Evolutionary conservation across 1,140 invertebrate genomes (phyloP).

Genomic region (Apolygus lucorum): DNA sequence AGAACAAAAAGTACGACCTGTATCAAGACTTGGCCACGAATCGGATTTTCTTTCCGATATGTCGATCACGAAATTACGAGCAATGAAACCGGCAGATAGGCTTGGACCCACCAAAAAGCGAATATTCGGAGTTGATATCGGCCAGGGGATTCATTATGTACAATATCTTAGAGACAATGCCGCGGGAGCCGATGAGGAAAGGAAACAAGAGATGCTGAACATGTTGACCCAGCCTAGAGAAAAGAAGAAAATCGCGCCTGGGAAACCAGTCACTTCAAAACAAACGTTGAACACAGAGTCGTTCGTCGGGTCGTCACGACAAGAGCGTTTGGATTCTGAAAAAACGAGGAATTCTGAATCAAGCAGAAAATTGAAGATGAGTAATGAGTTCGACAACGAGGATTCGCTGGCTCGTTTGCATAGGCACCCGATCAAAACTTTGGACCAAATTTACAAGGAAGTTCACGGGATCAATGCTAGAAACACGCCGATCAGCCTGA

Average conservation of each 20-base stretch:
- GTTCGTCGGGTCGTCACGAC: not conserved
- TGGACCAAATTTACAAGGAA: slow-evolving; percentile 2
- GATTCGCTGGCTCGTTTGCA: not conserved
- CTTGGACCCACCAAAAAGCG: not conserved
- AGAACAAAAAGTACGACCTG: too few relatives aligned
- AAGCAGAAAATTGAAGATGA: not conserved
- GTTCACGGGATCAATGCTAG: not conserved
- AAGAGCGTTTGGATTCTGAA: not conserved
- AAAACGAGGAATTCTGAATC: not conserved
- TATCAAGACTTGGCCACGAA: too few relatives aligned
- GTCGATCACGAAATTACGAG: not conserved
- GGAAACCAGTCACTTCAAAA: not conserved
- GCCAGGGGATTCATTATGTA: not conserved
- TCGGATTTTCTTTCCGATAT: too few relatives aligned
- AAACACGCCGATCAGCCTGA: not conserved
- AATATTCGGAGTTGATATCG: not conserved
- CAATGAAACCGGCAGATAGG: not conserved
- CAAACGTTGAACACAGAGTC: not conserved
- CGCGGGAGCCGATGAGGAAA: not conserved
- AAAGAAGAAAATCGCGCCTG: not conserved
- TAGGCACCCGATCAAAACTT: not conserved
- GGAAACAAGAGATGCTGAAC: not conserved
- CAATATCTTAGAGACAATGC: not conserved
- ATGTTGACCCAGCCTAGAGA: not conserved
- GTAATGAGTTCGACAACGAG: not conserved